Percentiles rank a stretch among this genome's conserved stretches.
phyloP scores from a whole-genome alignment of 2,888 invertebrate genomes.

The Pecten maximus region DNA sequence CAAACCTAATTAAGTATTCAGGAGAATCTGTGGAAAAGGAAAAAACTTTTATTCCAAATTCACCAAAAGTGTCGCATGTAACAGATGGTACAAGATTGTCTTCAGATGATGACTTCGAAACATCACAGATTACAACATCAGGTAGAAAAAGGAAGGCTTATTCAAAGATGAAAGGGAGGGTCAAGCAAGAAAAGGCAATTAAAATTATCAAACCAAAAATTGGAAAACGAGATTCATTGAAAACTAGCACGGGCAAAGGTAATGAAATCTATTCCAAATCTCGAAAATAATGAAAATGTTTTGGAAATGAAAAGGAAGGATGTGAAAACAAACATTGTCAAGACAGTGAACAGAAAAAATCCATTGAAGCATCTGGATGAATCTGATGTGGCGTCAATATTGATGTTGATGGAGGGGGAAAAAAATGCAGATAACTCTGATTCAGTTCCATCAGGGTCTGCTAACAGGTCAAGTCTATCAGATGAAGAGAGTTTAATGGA shows the following conservation, averaged over 20 bases:
- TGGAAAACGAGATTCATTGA: background rate
- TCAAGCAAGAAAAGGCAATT: background rate
- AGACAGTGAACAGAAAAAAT: background rate
- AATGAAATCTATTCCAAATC: background rate
- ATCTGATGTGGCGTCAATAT: slow-evolving; percentile 63
- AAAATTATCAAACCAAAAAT: background rate
- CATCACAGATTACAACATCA: background rate
- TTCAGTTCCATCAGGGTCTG: slow-evolving; percentile 37
- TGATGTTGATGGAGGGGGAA: slow-evolving; percentile 67
- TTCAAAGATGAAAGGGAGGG: background rate
- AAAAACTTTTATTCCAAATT: background rate
- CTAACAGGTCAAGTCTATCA: slow-evolving; percentile 40
- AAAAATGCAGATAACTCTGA: slow-evolving; percentile 1
- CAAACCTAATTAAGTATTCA: background rate
- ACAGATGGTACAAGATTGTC: background rate
- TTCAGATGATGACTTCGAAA: background rate
- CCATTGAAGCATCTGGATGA: slow-evolving; percentile 54
- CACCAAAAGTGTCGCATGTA: background rate
- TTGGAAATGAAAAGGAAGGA: background rate
- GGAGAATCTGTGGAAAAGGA: background rate
- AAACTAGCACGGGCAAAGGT: background rate
- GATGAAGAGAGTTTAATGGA: slow-evolving; percentile 49
- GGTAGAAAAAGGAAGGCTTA: background rate
- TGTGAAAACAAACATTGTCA: background rate
- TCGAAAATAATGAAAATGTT: background rate